phyloP scores from a whole-genome alignment of 1,140 invertebrate species.

The Lasioglossum baleicum region DNA sequence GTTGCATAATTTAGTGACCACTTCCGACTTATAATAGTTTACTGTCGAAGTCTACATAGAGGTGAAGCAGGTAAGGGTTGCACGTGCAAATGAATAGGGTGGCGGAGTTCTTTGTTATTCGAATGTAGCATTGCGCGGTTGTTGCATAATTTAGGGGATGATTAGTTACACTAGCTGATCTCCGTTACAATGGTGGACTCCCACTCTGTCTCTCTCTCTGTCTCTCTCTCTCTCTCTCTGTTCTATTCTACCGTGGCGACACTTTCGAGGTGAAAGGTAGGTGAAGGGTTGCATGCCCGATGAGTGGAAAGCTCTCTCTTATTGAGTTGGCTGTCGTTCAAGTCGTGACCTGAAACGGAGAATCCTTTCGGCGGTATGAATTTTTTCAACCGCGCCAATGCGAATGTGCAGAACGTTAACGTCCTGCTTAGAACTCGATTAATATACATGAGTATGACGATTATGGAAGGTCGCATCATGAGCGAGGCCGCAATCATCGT shows the following conservation, averaged over 20 bases:
- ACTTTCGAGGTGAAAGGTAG: slow-evolving; percentile 52
- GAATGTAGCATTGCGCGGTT: slow-evolving; percentile 19
- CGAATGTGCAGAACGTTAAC: slow-evolving; percentile 24
- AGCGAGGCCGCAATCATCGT: not conserved
- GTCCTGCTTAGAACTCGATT: not conserved
- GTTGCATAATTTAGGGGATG: slow-evolving; percentile 56
- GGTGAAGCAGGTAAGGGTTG: slow-evolving; percentile 51
- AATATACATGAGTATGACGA: not conserved
- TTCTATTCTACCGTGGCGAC: slow-evolving; percentile 22
- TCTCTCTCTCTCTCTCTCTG: no score
- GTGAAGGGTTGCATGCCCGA: slow-evolving; percentile 53
- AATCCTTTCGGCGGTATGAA: slow-evolving; percentile 28
- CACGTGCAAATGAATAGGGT: slow-evolving; percentile 41
- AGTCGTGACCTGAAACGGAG: slow-evolving; percentile 43
- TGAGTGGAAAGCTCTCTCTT: slow-evolving; percentile 30
- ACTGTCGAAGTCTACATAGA: slow-evolving; percentile 50
- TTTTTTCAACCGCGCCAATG: slow-evolving; percentile 8
- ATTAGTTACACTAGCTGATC: slow-evolving; percentile 41
- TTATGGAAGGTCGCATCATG: not conserved
- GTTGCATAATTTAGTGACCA: slow-evolving; percentile 69
- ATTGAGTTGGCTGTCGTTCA: slow-evolving; percentile 40
- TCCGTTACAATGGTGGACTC: slow-evolving; percentile 17
- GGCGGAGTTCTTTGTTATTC: slow-evolving; percentile 41
- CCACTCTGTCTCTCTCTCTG: no score
- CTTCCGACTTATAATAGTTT: slow-evolving; percentile 61